Conservation (phyloP, 2,113 vertebrate species). For the Anoplopoma fimbria region DNA sequence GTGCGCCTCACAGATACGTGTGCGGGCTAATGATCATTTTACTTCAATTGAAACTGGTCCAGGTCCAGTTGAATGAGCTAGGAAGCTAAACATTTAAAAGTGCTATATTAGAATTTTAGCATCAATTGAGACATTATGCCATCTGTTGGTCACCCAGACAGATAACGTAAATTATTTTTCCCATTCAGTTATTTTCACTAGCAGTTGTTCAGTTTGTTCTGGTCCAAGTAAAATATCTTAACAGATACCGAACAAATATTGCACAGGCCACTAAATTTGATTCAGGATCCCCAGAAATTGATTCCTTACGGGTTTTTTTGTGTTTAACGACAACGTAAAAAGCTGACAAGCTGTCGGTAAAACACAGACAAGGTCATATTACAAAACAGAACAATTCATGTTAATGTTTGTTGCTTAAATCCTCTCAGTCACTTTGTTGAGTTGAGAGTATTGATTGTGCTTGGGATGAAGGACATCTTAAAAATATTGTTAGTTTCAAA, state of each 20-base stretch:
- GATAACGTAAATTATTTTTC: neutral
- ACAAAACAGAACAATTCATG: too few relatives aligned
- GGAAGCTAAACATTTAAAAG: neutral
- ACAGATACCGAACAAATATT: neutral
- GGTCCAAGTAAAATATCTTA: neutral
- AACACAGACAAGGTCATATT: too few relatives aligned
- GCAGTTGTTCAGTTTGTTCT: neutral
- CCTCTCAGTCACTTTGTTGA: too few relatives aligned
- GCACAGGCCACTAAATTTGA: neutral
- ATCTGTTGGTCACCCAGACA: neutral
- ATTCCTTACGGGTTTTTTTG: neutral
- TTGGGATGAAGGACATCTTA: too few relatives aligned
- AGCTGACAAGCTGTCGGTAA: too few relatives aligned
- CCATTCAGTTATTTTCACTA: neutral
- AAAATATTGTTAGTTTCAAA: too few relatives aligned
- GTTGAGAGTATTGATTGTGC: too few relatives aligned
- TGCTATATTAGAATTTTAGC: neutral
- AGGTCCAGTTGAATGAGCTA: neutral
- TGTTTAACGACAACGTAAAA: too few relatives aligned
- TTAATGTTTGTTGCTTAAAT: too few relatives aligned
- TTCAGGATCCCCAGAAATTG: neutral
- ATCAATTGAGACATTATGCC: neutral
- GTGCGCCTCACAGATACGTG: conserved; percentile 7
- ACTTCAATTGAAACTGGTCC: conserved; percentile 17
- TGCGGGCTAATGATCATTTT: conserved; percentile 20